Conservation (phyloP, 2,113 vertebrate genomes). For the Trinectes maculatus region DNA sequence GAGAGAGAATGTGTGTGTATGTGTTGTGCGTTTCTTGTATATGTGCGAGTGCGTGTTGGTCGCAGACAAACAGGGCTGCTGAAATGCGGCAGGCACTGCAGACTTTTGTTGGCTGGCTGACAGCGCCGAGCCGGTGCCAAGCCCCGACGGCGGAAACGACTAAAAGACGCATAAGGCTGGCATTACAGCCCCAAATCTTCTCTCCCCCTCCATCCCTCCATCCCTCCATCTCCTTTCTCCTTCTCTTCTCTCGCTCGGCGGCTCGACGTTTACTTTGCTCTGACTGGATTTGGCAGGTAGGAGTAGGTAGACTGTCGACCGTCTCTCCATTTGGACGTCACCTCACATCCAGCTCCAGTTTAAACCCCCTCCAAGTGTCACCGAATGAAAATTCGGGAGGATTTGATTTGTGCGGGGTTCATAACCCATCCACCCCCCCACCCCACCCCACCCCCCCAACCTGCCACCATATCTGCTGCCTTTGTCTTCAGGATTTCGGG, state of each 20-base stretch:
- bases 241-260: conserved; percentile 73
- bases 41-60: conserved; percentile 74
- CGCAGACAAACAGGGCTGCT: conserved; percentile 87
- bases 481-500: conserved; percentile 78
- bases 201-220: conserved; percentile 71
- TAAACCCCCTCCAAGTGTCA: conserved; percentile 19
- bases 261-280: conserved; percentile 78
- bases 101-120: conserved; percentile 95
- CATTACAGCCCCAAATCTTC: conserved; percentile 90
- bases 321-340: conserved; percentile 19
- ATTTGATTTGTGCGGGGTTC: conserved; percentile 61
- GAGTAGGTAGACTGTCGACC: conserved; percentile 18
- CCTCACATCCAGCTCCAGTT: conserved; percentile 6
- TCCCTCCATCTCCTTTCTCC: conserved; percentile 56
- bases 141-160: conserved; percentile 94
- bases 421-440: conserved; percentile 25
- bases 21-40: conserved; percentile 58
- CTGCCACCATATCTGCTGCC: conserved; percentile 57
- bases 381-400: conserved; percentile 48
- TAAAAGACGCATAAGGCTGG: conserved; percentile 93
- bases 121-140: conserved; percentile 91
- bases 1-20: neutral
- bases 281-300: conserved; percentile 69
- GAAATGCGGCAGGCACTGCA: conserved; percentile 96
- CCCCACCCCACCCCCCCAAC: conserved; percentile 18